Percentiles rank a stretch among this genome's conserved stretches.
Conservation (phyloP, 2,113 vertebrate species). For the Oryzias javanicus region DNA sequence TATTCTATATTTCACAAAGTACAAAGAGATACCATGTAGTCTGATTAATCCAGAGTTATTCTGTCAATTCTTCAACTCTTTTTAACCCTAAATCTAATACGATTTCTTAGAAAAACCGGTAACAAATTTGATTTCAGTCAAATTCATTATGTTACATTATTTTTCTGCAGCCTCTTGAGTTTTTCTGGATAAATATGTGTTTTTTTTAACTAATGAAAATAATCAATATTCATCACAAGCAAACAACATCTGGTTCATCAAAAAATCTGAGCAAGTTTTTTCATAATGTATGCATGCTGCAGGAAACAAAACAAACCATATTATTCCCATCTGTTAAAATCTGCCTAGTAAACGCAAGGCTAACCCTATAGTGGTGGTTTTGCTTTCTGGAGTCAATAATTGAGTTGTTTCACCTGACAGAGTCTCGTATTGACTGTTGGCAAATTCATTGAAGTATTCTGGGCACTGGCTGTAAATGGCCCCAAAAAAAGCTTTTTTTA, state of each 20-base stretch:
- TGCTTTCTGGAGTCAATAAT: constrained; percentile 2
- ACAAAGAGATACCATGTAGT: no score
- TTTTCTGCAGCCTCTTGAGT: no score
- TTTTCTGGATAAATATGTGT: no score
- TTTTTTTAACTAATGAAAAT: neutral
- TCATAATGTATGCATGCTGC: neutral
- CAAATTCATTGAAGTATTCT: neutral
- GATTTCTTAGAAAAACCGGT: no score
- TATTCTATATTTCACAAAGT: no score
- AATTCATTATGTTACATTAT: no score
- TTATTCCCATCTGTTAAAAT: neutral
- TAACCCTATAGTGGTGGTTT: neutral
- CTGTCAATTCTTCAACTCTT: no score
- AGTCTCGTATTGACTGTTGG: constrained; percentile 1
- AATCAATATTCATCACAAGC: neutral
- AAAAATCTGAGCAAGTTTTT: neutral
- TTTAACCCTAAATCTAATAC: no score
- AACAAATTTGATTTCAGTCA: no score
- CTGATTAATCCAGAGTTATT: no score
- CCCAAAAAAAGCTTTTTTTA: neutral
- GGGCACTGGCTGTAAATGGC: neutral
- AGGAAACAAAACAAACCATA: constrained; percentile 1
- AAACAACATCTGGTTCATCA: neutral
- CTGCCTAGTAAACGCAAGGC: neutral
- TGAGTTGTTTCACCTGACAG: constrained; percentile 10